Conservation (phyloP, 2,888 invertebrate species). For the Catocala fraxini region DNA sequence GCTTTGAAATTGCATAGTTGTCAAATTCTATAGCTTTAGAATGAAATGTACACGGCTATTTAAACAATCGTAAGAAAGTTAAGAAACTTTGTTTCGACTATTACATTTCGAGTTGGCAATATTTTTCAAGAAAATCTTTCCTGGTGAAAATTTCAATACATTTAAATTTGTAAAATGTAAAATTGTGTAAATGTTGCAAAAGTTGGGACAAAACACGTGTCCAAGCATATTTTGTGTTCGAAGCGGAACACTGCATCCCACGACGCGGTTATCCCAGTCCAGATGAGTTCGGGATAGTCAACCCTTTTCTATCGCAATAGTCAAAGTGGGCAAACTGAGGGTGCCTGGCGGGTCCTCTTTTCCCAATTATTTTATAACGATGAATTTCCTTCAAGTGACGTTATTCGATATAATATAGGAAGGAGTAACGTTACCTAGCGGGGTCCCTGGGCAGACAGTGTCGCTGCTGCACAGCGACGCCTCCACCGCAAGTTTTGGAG, state of each 20-base stretch:
- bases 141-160: conserved; percentile 23
- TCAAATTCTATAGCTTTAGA: conserved; percentile 5
- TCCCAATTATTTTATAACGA: no score
- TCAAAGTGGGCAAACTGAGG: no score
- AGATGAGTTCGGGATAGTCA: no score
- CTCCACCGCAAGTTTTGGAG: conserved; percentile 92
- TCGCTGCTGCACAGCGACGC: conserved; percentile 91
- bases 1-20: neutral
- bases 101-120: conserved; percentile 2
- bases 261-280: no score
- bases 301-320: no score
- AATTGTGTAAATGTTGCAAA: no score
- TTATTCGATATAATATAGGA: no score
- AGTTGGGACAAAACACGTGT: no score
- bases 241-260: no score
- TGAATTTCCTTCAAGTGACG: no score
- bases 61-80: conserved; percentile 13
- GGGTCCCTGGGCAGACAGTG: conserved; percentile 88
- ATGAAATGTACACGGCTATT: conserved; percentile 7
- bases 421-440: no score
- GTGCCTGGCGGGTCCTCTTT: neutral
- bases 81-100: conserved; percentile 8
- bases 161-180: neutral
- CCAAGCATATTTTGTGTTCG: no score
- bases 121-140: conserved; percentile 11